phyloP scores from a whole-genome alignment of 2,113 vertebrate genomes.

The Aramus guarauna region DNA sequence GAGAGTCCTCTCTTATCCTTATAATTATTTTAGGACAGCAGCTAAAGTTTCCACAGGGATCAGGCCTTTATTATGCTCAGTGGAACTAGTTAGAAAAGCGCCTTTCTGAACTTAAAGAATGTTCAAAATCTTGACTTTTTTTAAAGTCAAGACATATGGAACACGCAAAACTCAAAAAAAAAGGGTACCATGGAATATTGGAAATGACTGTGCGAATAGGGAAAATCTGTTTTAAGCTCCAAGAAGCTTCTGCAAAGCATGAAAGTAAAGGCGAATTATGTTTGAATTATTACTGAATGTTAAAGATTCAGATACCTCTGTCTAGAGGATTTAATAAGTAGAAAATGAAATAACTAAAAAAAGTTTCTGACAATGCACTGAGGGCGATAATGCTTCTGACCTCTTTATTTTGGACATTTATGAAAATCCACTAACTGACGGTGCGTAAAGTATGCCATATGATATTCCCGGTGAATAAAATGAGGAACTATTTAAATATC shows the following conservation, averaged over 20 bases:
- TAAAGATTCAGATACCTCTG: not conserved
- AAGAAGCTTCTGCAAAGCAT: not conserved
- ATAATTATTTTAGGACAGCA: not conserved
- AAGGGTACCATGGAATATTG: not conserved
- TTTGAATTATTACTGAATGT: not conserved
- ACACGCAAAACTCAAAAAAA: not conserved
- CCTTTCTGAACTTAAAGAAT: not conserved
- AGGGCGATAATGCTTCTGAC: not conserved
- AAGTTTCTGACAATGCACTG: not conserved
- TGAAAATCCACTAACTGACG: not conserved
- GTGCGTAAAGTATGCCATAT: not conserved
- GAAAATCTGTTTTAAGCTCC: not conserved
- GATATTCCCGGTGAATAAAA: not conserved
- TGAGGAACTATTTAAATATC: not conserved
- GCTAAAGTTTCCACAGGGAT: not conserved
- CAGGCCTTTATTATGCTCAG: not conserved
- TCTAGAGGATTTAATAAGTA: not conserved
- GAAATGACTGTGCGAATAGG: not conserved
- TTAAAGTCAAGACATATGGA: not conserved
- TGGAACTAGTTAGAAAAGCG: not conserved
- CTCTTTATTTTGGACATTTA: constrained; percentile 1
- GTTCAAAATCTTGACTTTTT: not conserved
- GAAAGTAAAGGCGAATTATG: not conserved
- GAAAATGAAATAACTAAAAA: not conserved
- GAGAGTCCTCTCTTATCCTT: not conserved